These are phyloP conservation scores for Pelagia noctiluca DNA, from an alignment of 30 jellyfish, hydroid and myxozoan genomes.

Conservation along the genomic window DNA sequence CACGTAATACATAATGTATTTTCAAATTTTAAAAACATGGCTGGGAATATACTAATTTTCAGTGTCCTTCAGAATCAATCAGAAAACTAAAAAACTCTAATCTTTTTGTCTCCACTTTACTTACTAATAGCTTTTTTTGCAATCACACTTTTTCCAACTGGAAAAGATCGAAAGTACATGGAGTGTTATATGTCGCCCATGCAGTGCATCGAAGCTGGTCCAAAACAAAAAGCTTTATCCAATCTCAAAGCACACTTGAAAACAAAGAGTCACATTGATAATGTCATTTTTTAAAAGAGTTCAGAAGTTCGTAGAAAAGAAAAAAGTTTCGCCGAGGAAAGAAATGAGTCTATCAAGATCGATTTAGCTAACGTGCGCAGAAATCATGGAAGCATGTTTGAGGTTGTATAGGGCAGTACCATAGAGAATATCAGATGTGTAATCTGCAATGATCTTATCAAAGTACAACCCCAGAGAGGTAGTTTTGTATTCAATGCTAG, in stretches of 20 bases:
- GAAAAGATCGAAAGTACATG: slow-evolving; percentile 23
- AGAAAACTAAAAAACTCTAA: neutral
- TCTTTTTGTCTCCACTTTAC: too few species aligned
- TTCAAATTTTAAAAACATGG: neutral
- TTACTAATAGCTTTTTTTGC: too few species aligned
- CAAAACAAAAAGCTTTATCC: slow-evolving; percentile 43
- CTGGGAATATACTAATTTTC: neutral
- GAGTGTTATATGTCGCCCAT: slow-evolving; percentile 43
- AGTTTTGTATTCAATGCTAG: slow-evolving; percentile 23
- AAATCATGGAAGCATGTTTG: slow-evolving; percentile 34
- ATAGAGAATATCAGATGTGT: slow-evolving; percentile 20
- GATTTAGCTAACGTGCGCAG: slow-evolving; percentile 11
- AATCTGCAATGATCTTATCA: slow-evolving; percentile 34
- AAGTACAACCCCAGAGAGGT: slow-evolving; percentile 46
- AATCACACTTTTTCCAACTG: slow-evolving; percentile 9
- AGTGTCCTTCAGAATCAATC: neutral
- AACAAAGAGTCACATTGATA: slow-evolving; percentile 16
- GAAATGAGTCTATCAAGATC: neutral
- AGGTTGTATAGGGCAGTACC: slow-evolving; percentile 5
- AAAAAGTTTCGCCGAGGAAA: neutral
- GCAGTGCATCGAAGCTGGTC: slow-evolving; percentile 54
- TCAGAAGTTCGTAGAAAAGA: slow-evolving; percentile 10
- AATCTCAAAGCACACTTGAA: slow-evolving; percentile 43
- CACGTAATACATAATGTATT: neutral
- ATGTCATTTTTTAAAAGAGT: slow-evolving; percentile 15